Evolutionary conservation across 2,888 invertebrate genomes (phyloP).

Genomic region (Metacarcinus magister): DNA sequence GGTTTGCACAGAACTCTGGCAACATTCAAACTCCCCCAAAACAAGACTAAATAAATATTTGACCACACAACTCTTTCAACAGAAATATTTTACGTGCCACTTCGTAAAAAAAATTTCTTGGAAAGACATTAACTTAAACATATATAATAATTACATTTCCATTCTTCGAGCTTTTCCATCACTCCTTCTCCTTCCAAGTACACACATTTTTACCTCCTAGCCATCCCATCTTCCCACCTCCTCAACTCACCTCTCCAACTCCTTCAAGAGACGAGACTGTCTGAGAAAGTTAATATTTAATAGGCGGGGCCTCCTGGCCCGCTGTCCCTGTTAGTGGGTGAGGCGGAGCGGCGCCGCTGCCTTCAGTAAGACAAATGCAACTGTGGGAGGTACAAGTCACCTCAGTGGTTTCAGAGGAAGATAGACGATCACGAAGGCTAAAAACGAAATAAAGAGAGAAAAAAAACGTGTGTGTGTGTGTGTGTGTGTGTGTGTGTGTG

Average conservation of each 20-base stretch:
- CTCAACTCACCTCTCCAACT: conserved; percentile 27
- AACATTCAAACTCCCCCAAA: neutral
- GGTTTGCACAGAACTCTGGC: neutral
- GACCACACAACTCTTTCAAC: neutral
- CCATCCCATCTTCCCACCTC: neutral
- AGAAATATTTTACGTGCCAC: neutral
- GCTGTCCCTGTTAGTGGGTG: neutral
- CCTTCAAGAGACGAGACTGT: neutral
- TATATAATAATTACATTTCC: conserved; percentile 18
- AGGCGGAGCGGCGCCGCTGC: neutral
- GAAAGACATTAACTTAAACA: neutral
- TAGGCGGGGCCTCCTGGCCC: neutral
- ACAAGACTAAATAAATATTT: neutral
- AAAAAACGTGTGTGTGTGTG: neutral
- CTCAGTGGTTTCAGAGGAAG: neutral
- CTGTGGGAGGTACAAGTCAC: neutral
- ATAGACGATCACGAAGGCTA: neutral
- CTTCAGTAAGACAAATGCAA: conserved; percentile 19
- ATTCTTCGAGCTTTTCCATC: neutral
- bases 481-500: neutral
- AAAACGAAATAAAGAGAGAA: neutral
- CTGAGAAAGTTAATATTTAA: conserved; percentile 40
- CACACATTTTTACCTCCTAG: neutral
- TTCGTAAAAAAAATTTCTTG: neutral
- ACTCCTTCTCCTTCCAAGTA: neutral